Evolutionary conservation across 2,797 vertebrate species (phyloP).

Genomic region (Thunnus albacares): DNA sequence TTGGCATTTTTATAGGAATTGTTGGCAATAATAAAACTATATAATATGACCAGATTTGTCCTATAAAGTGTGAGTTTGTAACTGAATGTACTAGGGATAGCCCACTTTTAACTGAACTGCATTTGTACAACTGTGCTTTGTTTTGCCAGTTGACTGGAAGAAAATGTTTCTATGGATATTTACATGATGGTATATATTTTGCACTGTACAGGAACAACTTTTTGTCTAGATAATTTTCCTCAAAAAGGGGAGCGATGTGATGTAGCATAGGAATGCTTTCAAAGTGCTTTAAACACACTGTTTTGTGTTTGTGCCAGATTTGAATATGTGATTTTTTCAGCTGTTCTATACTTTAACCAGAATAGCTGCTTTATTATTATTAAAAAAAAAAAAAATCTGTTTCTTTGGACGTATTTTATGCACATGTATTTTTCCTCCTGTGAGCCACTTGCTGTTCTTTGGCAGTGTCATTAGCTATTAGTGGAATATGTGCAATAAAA

Average conservation of each 20-base stretch:
- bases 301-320: slow-evolving; percentile 85
- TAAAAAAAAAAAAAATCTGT: slow-evolving; percentile 10
- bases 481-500: slow-evolving; percentile 86
- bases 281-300: slow-evolving; percentile 80
- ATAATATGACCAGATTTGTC: slow-evolving; percentile 16
- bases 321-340: slow-evolving; percentile 73
- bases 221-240: slow-evolving; percentile 70
- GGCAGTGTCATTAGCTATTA: slow-evolving; percentile 79
- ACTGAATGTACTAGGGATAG: slow-evolving; percentile 87
- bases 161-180: slow-evolving; percentile 80
- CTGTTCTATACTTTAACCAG: slow-evolving; percentile 60
- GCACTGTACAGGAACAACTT: slow-evolving; percentile 79
- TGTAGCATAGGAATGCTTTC: slow-evolving; percentile 77
- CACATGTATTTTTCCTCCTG: slow-evolving; percentile 70
- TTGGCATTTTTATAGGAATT: slow-evolving; percentile 18
- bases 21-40: slow-evolving; percentile 26
- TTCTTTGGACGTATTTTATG: slow-evolving; percentile 66
- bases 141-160: slow-evolving; percentile 70
- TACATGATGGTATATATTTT: slow-evolving; percentile 80
- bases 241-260: slow-evolving; percentile 62
- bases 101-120: slow-evolving; percentile 72
- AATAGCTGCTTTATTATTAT: slow-evolving; percentile 62
- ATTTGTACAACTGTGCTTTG: slow-evolving; percentile 74
- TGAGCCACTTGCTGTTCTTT: slow-evolving; percentile 77
- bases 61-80: slow-evolving; percentile 72